These are phyloP conservation scores for Pristionchus entomophagus DNA, from an alignment of 2,888 invertebrate genomes.

Conservation along the genomic window DNA sequence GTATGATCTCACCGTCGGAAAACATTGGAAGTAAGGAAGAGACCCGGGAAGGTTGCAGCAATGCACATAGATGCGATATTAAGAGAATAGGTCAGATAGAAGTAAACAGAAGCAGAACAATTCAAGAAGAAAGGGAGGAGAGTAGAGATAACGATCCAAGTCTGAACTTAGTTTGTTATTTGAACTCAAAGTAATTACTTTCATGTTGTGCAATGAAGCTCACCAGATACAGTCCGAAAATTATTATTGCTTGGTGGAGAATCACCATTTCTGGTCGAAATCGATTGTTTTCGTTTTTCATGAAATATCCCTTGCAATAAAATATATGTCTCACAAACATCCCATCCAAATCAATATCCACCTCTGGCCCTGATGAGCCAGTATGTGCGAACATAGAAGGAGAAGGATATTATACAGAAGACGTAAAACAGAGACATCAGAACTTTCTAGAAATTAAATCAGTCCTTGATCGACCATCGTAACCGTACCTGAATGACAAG, in stretches of 20 bases:
- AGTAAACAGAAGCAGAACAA: background rate
- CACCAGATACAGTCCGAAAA: constrained; percentile 1
- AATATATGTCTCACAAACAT: no score
- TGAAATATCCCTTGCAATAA: no score
- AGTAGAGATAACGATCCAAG: background rate
- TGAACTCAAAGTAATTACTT: no score
- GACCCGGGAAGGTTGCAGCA: background rate
- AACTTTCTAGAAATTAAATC: background rate
- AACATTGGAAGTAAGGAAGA: background rate
- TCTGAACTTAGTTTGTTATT: background rate
- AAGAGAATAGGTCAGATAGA: constrained; percentile 1
- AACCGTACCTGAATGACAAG: constrained; percentile 1
- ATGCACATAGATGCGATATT: constrained; percentile 9
- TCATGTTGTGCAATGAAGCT: background rate
- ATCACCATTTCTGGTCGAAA: background rate
- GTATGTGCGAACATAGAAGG: background rate
- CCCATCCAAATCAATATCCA: background rate
- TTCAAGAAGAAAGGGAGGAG: background rate
- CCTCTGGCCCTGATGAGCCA: constrained; percentile 11
- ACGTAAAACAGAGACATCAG: background rate
- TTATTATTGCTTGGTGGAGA: constrained; percentile 22
- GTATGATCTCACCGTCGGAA: constrained; percentile 22
- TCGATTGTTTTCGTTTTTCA: background rate
- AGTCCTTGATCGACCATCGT: background rate
- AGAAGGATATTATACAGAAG: background rate